Evolutionary conservation across 2,797 vertebrate genomes (phyloP).

Genomic region (Parambassis ranga): DNA sequence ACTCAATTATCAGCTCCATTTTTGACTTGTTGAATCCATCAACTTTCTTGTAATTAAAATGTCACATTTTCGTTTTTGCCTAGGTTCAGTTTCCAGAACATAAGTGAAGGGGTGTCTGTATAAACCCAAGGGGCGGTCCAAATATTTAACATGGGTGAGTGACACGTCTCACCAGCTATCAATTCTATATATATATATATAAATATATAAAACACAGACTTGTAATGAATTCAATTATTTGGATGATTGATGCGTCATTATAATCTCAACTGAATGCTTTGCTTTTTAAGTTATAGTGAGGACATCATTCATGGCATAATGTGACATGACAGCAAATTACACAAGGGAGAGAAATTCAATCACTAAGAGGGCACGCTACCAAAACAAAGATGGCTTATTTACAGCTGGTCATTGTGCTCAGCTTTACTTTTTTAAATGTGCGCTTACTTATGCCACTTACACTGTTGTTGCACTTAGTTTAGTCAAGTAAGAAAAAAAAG

Average conservation of each 20-base stretch:
- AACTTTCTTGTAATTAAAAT: conserved; percentile 67
- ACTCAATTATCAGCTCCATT: conserved; percentile 58
- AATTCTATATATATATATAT: conserved; percentile 10
- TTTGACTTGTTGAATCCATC: conserved; percentile 28
- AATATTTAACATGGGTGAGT: conserved; percentile 55
- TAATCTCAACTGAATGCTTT: conserved; percentile 46
- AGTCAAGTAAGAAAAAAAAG: neutral
- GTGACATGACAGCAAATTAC: conserved; percentile 58
- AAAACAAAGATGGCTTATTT: conserved; percentile 7
- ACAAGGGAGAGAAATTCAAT: conserved; percentile 38
- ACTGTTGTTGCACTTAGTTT: neutral
- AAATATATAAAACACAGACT: conserved; percentile 2
- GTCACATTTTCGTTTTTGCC: conserved; percentile 37
- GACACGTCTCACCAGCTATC: conserved; percentile 55
- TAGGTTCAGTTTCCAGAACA: conserved; percentile 25
- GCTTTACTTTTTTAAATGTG: neutral
- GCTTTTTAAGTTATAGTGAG: conserved; percentile 42
- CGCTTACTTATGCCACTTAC: neutral
- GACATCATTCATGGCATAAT: conserved; percentile 47
- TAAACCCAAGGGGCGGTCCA: conserved; percentile 40
- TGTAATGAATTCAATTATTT: conserved; percentile 53
- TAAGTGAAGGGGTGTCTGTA: conserved; percentile 21
- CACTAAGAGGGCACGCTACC: conserved; percentile 5
- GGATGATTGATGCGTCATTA: conserved; percentile 64
- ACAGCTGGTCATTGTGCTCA: conserved; percentile 1